Percentiles rank a stretch among this genome's conserved stretches.
phyloP scores from a whole-genome alignment of 2,113 vertebrate species.

The Sarotherodon lohbergeri region DNA sequence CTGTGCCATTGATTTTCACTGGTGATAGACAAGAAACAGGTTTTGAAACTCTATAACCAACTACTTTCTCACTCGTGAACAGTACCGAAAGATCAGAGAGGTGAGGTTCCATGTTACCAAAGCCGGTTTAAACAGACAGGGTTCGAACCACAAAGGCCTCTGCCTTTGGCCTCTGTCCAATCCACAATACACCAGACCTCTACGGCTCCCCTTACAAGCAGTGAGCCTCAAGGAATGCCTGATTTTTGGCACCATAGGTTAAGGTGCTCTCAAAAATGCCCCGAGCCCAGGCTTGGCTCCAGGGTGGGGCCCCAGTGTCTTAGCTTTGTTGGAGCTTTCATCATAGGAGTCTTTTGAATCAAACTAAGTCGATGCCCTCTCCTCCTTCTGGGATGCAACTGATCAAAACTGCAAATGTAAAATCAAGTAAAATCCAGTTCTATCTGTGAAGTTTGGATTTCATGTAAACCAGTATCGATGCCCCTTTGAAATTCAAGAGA shows the following conservation, averaged over 20 bases:
- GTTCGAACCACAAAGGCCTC: background rate
- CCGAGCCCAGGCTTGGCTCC: background rate
- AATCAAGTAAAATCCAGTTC: background rate
- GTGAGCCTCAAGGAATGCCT: background rate
- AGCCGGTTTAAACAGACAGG: background rate
- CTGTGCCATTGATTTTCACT: background rate
- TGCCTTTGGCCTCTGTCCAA: rapidly evolving
- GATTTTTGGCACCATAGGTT: background rate
- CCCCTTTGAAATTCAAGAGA: background rate
- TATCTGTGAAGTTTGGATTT: background rate
- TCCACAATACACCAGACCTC: rapidly evolving
- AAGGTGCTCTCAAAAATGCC: background rate
- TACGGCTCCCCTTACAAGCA: background rate
- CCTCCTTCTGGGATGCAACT: background rate
- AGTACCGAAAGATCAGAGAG: background rate
- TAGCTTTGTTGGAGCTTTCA: background rate
- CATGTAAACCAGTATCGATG: no score
- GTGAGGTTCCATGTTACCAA: background rate
- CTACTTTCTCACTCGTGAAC: background rate
- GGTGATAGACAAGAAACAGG: background rate
- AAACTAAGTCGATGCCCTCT: background rate
- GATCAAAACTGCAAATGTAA: background rate
- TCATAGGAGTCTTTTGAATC: background rate
- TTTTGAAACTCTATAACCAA: background rate
- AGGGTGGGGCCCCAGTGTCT: no score